phyloP scores from a whole-genome alignment of 2,797 vertebrate species.

The Gymnothorax reevesii region DNA sequence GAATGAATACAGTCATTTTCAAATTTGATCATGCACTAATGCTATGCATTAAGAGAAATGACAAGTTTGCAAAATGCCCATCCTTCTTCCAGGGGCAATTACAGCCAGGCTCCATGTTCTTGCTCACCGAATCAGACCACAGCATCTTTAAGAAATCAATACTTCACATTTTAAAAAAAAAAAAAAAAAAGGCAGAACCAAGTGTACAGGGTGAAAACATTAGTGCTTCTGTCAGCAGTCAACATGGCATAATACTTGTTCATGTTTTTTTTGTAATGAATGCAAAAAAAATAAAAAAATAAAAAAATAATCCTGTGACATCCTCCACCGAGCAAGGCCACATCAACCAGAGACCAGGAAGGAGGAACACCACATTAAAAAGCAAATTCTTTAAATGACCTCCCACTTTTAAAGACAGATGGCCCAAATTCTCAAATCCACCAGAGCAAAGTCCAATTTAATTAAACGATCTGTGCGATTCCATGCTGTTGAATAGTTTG shows the following conservation, averaged over 20 bases:
- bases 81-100: not conserved
- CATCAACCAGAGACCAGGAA: not conserved
- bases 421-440: not conserved
- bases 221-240: not conserved
- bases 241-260: not conserved
- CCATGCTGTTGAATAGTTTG: not conserved
- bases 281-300: not conserved
- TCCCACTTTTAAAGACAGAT: not conserved
- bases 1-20: not conserved
- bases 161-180: not conserved
- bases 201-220: not conserved
- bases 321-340: not conserved
- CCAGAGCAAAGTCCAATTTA: not conserved
- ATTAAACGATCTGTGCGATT: slow-evolving; percentile 11
- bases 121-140: not conserved
- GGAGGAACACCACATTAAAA: not conserved
- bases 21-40: not conserved
- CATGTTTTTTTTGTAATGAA: not conserved
- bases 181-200: not conserved
- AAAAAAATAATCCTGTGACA: not conserved
- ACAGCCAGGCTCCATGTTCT: not conserved
- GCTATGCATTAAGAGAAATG: slow-evolving; percentile 4
- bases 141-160: not conserved
- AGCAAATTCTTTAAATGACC: not conserved
- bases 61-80: not conserved